Evolutionary conservation across 2,888 invertebrate genomes (phyloP), one percentile per base, ranked within the genome.

Genomic region (Odontocolon sp.): DNA sequence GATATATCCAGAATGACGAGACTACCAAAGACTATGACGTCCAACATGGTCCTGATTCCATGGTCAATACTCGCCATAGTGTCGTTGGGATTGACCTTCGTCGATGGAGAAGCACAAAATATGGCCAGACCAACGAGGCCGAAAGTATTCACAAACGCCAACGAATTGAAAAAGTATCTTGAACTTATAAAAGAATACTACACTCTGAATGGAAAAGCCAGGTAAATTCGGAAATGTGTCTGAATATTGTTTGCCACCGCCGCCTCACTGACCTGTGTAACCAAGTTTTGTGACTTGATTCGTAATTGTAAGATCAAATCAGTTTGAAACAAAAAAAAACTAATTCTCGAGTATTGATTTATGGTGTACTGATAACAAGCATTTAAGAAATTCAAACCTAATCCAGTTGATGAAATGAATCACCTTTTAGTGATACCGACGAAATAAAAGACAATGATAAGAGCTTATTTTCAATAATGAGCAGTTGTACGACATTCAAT

Each of bases 141-240:
- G 9, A 87, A 89, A 71, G 90, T 91, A 50, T 91, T 92, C 84
- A 87, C 86, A 56, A 90, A 87, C n/a, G 91, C 91, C 3, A 91
- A 91, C n/a, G 91, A 92, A 54, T 88, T 92, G 14, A 85, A 91
- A 68, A 86, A 86, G 69, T 93, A 92, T 81, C 87, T 92, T 16
- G 91, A 92, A 77, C 91, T 91, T 23, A 88, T 93, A 50, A 91
- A 91, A 80, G 92, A 92, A 82, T 92, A 91, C 84, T 92, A 92
- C 82, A 91, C 91, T 26, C 89, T 92, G 45, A 92, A 90, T 3
- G 92, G 92, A 23, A 88, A 92, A 85, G 91, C 92, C 40, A 91
- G 93, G 92, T 92, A 84, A 69, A 31, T n/a, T n/a, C 21, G 18
- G 11, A 16, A 61, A 54, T 31, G 9, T n/a, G n/a, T n/a, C n/a